These are phyloP conservation scores for Oceanites oceanicus DNA, from an alignment of 2,113 vertebrate species.

Conservation along the genomic window DNA sequence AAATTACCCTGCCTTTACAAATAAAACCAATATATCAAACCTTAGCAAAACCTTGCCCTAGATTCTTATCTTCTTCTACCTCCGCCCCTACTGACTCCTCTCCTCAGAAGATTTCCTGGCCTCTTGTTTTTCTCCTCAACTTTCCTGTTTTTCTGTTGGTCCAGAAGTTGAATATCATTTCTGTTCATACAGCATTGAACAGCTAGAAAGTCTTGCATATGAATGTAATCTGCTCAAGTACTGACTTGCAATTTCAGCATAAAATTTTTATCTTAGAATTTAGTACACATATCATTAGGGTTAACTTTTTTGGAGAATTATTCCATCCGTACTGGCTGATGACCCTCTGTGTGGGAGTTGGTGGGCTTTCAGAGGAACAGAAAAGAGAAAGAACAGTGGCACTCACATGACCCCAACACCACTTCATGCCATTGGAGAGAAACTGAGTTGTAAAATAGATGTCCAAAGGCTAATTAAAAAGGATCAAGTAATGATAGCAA, in stretches of 20 bases:
- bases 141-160: not conserved
- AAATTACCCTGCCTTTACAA: constrained; percentile 35
- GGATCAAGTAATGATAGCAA: not conserved
- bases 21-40: constrained; percentile 14
- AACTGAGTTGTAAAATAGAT: not conserved
- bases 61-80: constrained; percentile 28
- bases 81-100: not conserved
- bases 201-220: not conserved
- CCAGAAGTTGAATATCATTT: not conserved
- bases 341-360: rapidly evolving
- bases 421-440: not conserved
- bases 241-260: not conserved
- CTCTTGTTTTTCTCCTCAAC: not conserved
- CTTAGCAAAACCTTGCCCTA: not conserved
- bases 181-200: not conserved
- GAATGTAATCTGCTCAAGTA: not conserved
- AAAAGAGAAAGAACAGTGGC: not conserved
- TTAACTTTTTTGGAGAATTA: not conserved
- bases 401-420: not conserved
- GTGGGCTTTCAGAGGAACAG: not conserved
- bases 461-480: not conserved
- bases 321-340: not conserved
- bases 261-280: not conserved
- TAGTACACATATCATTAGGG: not conserved
- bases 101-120: not conserved